Evolutionary conservation across 2,888 invertebrate genomes (phyloP), one percentile per base, ranked within the genome.

Genomic region (Drosophila longiperda): DNA sequence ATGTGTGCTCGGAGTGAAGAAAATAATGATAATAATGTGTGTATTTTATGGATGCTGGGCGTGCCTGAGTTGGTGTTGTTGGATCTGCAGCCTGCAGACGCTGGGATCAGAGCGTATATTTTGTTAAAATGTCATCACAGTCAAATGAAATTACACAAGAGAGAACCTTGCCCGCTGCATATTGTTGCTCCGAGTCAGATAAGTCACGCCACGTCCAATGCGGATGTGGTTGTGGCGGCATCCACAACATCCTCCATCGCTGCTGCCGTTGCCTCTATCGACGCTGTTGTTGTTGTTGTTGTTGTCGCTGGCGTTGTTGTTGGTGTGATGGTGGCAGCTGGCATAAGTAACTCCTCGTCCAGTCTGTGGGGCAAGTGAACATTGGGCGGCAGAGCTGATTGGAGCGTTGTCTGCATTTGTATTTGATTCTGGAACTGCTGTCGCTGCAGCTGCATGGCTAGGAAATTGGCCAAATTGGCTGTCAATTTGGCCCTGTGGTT

Each of bases 71-170:
- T 75, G 68, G 71, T 78, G 62, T 57, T 36, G 59, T 50, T 65
- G 80, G 68, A 53, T 66, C 66, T 63, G 66, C 33, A n/a, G 40
- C n/a, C 33, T 29, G 29, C 29, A 42, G 40, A 50, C 55, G 60
- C 58, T 60, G 60, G 61, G 65, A 49, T 57, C 57, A 57, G 57
- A 57, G 32, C 40, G 42, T 57, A 54, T 54, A 38, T 57, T 57
- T 89, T 89, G 89, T 88, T 78, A 82, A 83, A 80, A 85, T 85
- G 86, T 90, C 91, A 90, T 90, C 90, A 90, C 90, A 90, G 90
- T 90, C 91, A 90, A 82, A 89, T 89, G 80, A 69, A 91, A 83
- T 78, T 84, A 78, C 76, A 72, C 72, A 75, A 60, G 67, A 75
- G 75, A 75, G 58, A 71, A 53, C 53, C 48, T 58, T 70, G 49